These are phyloP conservation scores for Brachypodius melanocephalos DNA, from an alignment of 2,113 vertebrate genomes.

Conservation along the genomic window DNA sequence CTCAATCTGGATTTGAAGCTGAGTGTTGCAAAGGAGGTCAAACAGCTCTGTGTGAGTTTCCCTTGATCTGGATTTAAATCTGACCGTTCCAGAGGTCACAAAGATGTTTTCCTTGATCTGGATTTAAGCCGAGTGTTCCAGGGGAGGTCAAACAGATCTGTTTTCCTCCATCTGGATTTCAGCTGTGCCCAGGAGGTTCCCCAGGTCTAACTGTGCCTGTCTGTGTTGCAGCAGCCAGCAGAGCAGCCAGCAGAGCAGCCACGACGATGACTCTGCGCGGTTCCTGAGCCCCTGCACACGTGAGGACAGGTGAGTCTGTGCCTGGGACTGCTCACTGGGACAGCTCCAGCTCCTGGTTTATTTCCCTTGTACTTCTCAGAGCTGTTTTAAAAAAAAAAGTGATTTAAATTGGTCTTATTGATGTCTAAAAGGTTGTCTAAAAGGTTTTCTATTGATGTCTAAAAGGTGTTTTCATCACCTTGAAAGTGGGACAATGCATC, in stretches of 20 bases:
- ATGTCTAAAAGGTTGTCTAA: not conserved
- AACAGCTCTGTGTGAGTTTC: not conserved
- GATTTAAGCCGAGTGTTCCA: not conserved
- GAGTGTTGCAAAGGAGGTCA: not conserved
- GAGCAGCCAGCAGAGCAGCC: constrained; percentile 90
- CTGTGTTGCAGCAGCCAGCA: constrained; percentile 79
- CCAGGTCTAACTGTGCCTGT: not conserved
- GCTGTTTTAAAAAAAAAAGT: not conserved
- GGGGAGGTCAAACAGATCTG: accelerated
- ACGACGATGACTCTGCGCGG: constrained; percentile 83
- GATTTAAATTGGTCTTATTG: accelerated
- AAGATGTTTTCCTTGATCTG: not conserved
- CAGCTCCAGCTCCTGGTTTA: accelerated
- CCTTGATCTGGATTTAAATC: not conserved
- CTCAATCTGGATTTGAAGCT: not conserved
- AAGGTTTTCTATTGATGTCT: accelerated
- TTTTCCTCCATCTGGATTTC: not conserved
- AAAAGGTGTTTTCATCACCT: accelerated
- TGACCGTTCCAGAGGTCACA: not conserved
- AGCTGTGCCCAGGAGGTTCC: accelerated
- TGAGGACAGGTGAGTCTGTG: constrained; percentile 79
- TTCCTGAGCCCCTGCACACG: constrained; percentile 83
- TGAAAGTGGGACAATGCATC: not conserved
- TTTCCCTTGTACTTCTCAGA: not conserved
- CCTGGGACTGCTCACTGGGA: accelerated